A percentile compares a stretch with the other conserved stretches of the same genome.
These are phyloP conservation scores for Epinephelus fuscoguttatus DNA, from an alignment of 2,113 vertebrate genomes.

Conservation along the genomic window DNA sequence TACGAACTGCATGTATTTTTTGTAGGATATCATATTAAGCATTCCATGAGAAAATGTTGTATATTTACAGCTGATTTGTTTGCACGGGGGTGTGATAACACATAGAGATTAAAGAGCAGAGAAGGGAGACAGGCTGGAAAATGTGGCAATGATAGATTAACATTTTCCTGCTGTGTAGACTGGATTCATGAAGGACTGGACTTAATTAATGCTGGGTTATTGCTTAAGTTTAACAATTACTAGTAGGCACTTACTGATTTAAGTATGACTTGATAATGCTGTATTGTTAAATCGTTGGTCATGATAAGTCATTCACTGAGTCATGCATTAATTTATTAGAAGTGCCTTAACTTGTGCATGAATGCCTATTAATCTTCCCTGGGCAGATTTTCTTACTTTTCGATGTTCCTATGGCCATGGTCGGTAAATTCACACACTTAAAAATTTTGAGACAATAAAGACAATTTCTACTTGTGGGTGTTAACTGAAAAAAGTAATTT, in stretches of 20 bases:
- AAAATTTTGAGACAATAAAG: not conserved
- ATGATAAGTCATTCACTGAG: not conserved
- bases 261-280: slow-evolving; percentile 1
- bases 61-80: slow-evolving; percentile 17
- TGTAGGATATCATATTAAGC: too few relatives aligned
- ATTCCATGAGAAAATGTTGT: too few relatives aligned
- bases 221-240: slow-evolving; percentile 8
- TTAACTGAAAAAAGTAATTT: not conserved
- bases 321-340: slow-evolving; percentile 1
- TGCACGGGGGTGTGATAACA: slow-evolving; percentile 25
- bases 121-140: not conserved
- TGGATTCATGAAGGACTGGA: slow-evolving; percentile 3
- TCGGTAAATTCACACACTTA: not conserved
- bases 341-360: not conserved
- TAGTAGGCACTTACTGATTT: not conserved
- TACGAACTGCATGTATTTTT: too few relatives aligned
- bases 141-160: slow-evolving; percentile 3
- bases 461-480: not conserved
- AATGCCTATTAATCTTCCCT: too few relatives aligned
- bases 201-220: not conserved
- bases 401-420: not conserved
- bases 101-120: slow-evolving; percentile 4
- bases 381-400: not conserved
- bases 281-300: not conserved
- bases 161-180: slow-evolving; percentile 6